Conservation (phyloP, 2,888 invertebrate genomes). For the Adineta ricciae region DNA sequence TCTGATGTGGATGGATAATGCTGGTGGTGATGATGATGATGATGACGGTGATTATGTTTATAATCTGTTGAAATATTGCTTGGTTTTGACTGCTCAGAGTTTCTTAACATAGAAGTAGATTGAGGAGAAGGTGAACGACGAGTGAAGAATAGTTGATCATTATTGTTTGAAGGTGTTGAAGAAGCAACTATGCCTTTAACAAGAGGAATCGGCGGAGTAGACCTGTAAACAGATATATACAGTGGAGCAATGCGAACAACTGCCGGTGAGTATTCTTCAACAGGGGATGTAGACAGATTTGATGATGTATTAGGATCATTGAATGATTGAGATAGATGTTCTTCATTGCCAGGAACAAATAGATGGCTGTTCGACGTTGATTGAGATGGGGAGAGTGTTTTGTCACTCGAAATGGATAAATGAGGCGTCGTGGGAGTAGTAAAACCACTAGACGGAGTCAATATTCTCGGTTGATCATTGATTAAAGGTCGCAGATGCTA, state of each 20-base stretch:
- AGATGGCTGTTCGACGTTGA: neutral
- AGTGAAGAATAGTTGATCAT: slow-evolving; percentile 6
- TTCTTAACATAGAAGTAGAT: neutral
- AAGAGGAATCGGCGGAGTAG: neutral
- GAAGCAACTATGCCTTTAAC: neutral
- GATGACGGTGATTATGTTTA: too few relatives aligned
- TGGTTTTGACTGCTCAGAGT: neutral
- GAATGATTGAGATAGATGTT: neutral
- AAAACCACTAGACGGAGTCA: neutral
- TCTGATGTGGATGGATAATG: neutral
- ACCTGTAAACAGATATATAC: neutral
- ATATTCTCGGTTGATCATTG: neutral
- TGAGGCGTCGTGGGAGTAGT: neutral
- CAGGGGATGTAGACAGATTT: neutral
- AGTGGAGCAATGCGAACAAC: neutral
- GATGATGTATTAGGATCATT: neutral
- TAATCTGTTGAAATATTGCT: neutral
- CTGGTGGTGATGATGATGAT: too few relatives aligned
- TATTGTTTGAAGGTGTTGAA: neutral
- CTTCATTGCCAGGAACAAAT: neutral
- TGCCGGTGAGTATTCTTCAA: neutral
- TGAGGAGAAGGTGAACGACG: slow-evolving; percentile 5
- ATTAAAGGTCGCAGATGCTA: neutral
- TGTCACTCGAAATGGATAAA: neutral
- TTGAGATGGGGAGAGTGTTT: neutral